These are phyloP conservation scores for Melangyna quadrimaculata DNA, from an alignment of 2,888 invertebrate species.

Conservation along the genomic window DNA sequence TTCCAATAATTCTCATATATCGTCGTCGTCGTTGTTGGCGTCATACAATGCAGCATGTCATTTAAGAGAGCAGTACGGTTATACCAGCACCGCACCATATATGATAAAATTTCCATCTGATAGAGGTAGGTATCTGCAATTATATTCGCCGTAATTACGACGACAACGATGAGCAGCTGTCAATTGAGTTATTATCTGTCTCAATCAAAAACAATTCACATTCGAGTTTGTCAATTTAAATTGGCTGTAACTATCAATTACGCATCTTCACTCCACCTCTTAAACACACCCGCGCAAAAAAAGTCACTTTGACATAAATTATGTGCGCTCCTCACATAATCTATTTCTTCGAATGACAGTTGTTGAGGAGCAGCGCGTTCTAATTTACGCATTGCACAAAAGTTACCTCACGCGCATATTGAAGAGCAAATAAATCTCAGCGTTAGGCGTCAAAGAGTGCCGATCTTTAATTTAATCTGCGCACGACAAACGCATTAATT, in stretches of 20 bases:
- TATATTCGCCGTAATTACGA: conserved; percentile 9
- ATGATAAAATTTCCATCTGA: conserved; percentile 53
- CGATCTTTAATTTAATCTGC: conserved; percentile 68
- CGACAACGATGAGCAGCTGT: conserved; percentile 43
- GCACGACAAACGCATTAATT: conserved; percentile 71
- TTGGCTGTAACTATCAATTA: conserved; percentile 34
- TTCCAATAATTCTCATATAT: conserved; percentile 69
- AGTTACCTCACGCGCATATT: conserved; percentile 59
- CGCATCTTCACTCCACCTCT: not conserved
- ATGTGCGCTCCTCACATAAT: conserved; percentile 21
- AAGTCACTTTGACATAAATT: conserved; percentile 17
- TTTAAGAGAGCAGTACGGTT: conserved; percentile 7
- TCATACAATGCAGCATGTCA: conserved; percentile 39
- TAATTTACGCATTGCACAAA: conserved; percentile 67
- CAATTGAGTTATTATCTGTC: conserved; percentile 37
- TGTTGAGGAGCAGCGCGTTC: conserved; percentile 20
- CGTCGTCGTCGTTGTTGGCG: conserved; percentile 9
- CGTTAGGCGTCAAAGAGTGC: conserved; percentile 57
- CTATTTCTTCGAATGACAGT: conserved; percentile 46
- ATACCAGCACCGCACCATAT: not conserved
- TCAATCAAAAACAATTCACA: conserved; percentile 8
- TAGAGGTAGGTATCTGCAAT: not conserved
- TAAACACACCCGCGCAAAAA: conserved; percentile 20
- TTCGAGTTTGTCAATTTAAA: conserved; percentile 52
- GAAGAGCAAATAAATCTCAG: conserved; percentile 58